These are phyloP conservation scores for Scleropages formosus DNA, from an alignment of 2,797 vertebrate species.

Conservation along the genomic window DNA sequence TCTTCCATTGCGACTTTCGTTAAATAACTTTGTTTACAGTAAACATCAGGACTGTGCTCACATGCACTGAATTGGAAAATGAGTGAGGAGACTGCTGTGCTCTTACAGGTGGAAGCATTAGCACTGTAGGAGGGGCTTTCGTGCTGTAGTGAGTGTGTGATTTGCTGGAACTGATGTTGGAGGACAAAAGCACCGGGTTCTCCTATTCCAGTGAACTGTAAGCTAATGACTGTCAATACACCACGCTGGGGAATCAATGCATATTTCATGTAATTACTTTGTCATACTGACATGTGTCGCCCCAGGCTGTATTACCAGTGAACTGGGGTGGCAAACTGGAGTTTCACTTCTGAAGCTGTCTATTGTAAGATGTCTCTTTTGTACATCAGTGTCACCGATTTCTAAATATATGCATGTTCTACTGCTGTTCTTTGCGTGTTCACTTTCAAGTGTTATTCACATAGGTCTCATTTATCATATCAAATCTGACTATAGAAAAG, in stretches of 20 bases:
- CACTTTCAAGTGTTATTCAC: neutral
- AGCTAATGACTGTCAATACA: neutral
- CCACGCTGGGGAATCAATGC: neutral
- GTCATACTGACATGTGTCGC: neutral
- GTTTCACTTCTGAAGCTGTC: neutral
- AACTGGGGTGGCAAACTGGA: neutral
- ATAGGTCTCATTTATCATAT: neutral
- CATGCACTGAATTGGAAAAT: neutral
- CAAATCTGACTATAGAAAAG: neutral
- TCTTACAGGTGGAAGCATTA: neutral
- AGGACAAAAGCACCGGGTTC: neutral
- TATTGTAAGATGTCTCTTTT: neutral
- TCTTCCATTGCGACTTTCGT: neutral
- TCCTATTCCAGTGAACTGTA: neutral
- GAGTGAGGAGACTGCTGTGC: neutral
- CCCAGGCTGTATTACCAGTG: neutral
- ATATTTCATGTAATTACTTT: conserved; percentile 8
- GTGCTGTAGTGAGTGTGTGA: neutral
- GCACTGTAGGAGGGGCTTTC: neutral
- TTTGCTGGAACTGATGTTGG: neutral
- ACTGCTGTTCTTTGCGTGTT: neutral
- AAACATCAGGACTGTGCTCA: neutral
- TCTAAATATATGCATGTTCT: neutral
- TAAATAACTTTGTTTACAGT: neutral
- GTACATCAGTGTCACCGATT: neutral